Conservation (phyloP, 2,888 invertebrate species). For the Drosophila quinaria region DNA sequence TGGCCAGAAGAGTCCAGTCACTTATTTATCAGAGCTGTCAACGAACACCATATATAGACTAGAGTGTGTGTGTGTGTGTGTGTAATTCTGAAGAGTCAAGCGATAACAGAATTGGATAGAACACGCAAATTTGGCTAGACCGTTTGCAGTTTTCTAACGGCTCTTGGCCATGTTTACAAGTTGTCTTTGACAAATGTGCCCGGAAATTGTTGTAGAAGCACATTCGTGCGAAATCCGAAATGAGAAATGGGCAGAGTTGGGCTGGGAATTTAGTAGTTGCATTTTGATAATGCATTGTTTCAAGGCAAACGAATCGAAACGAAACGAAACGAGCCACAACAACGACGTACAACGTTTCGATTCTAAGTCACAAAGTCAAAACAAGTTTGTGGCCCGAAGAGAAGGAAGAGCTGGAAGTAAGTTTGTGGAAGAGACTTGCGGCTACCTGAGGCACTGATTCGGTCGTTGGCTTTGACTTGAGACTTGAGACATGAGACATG, state of each 20-base stretch:
- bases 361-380: constrained; percentile 57
- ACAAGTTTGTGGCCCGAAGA: constrained; percentile 55
- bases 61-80: constrained; percentile 2
- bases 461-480: constrained; percentile 55
- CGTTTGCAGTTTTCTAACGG: constrained; percentile 59
- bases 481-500: constrained; percentile 17
- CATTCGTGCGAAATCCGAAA: constrained; percentile 59
- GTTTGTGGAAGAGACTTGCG: constrained; percentile 7
- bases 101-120: constrained; percentile 53
- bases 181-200: constrained; percentile 73
- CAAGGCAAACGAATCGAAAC: constrained; percentile 18
- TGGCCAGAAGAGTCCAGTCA: constrained; percentile 15
- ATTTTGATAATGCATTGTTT: constrained; percentile 73
- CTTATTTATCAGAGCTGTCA: constrained; percentile 75
- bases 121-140: constrained; percentile 61
- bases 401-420: constrained; percentile 9
- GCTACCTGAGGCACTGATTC: constrained; percentile 27
- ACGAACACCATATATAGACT: constrained; percentile 62
- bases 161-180: constrained; percentile 65
- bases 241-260: constrained; percentile 31
- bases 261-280: constrained; percentile 38
- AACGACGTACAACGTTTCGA: constrained; percentile 13
- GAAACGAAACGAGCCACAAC: constrained; percentile 32
- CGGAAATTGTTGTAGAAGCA: constrained; percentile 58
- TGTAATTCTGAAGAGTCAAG: neutral